Base-by-base conservation (phyloP, 2,113 vertebrate genomes). In the Scomber japonicus region DNA sequence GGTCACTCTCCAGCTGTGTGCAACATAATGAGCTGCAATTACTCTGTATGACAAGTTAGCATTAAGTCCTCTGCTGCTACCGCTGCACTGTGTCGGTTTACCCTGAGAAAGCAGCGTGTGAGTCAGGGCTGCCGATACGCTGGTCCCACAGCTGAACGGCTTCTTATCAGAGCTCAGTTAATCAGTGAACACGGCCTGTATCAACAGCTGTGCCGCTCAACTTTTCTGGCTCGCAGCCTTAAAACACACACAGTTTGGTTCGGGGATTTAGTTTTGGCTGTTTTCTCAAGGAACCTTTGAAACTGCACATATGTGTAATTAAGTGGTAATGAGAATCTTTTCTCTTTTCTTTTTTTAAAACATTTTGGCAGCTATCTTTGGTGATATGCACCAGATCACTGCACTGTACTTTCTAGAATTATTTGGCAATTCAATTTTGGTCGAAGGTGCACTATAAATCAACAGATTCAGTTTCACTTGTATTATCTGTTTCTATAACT, bases 1-100 rank as follows among this genome's bases (percentile, higher is more conserved):
- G 74, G 78, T 63, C 50, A 11, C 4, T 82, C 71, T 84, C 80
- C 84, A 85, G 48, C 78, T 84, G 40, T 66, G 66, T 45, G 49
- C 75, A 27, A 35, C 9, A 63, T 80, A 84, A 81, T 77, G 45
- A 82, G 68, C 62, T 35, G 83, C 57, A 86, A 83, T 81, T 83
- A 79, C 60, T 74, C 69, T 53, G 73, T 21, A 57, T 85, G 78
- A 82, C 70, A 82, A 67, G 48, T 78, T 75, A 74, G 57, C 79
- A 75, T 77, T 53, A 56, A 49, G 50, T 55, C 57, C 50, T 75
- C 71, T 27, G 70, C 55, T n/a, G 30, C 45, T 12, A 24, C 44
- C 10, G 14, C 83, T 56, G 48, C 64, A 45, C 61, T 51, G 40
- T 71, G 49, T 21, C 15, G 3, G 17, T 74, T 55, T 12, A 46